Conservation (phyloP, 2,888 invertebrate species). For the Nemoura dubitans region DNA sequence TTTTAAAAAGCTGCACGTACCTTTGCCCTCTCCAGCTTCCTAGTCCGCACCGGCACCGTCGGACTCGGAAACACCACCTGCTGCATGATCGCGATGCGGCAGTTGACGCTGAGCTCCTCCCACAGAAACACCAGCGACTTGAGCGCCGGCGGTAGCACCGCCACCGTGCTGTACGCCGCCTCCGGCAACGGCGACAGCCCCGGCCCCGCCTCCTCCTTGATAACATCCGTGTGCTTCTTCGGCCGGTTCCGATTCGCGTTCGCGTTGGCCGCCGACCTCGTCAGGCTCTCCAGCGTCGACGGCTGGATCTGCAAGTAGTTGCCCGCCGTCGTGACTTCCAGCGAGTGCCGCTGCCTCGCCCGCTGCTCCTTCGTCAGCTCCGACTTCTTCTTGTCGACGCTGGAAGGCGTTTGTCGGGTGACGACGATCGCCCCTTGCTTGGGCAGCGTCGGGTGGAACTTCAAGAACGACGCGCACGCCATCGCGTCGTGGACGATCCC, state of each 20-base stretch:
- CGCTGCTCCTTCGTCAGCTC: constrained; percentile 68
- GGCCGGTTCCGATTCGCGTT: constrained; percentile 75
- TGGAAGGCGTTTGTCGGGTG: constrained; percentile 63
- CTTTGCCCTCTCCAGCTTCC: constrained; percentile 52
- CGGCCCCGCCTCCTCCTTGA: constrained; percentile 58
- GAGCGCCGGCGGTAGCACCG: constrained; percentile 85
- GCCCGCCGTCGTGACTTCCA: constrained; percentile 77
- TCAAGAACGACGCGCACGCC: constrained; percentile 95
- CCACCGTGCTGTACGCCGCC: constrained; percentile 67
- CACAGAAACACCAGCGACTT: constrained; percentile 86
- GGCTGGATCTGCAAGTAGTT: constrained; percentile 83
- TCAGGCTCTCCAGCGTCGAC: constrained; percentile 78
- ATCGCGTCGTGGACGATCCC: constrained; percentile 97
- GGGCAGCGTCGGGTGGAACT: constrained; percentile 88
- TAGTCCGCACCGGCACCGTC: constrained; percentile 55
- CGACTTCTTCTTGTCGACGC: constrained; percentile 61
- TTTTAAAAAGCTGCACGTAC: too few species aligned
- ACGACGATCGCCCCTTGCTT: constrained; percentile 82
- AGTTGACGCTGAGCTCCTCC: constrained; percentile 82
- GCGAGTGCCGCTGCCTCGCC: constrained; percentile 83
- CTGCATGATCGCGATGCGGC: constrained; percentile 72
- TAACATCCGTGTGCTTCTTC: constrained; percentile 55
- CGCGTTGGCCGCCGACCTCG: constrained; percentile 81
- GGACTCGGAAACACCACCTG: constrained; percentile 71
- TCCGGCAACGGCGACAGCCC: constrained; percentile 59